phyloP scores from a whole-genome alignment of 2,888 invertebrate species.

The Oxytorus armatus region DNA sequence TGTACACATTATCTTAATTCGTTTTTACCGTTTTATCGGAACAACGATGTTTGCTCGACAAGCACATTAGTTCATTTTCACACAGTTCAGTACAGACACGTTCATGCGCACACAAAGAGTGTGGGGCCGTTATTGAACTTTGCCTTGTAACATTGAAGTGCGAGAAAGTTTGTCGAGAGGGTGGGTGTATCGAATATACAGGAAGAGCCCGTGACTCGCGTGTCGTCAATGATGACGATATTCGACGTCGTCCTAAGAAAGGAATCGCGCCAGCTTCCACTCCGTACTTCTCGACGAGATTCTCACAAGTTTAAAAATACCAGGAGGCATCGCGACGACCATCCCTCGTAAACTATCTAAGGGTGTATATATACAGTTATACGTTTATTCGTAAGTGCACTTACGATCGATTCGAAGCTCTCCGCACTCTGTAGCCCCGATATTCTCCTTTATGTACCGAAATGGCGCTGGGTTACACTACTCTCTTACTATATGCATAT shows the following conservation, averaged over 20 bases:
- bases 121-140: background rate
- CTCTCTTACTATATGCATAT: constrained; percentile 8
- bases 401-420: constrained; percentile 58
- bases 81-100: background rate
- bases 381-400: constrained; percentile 56
- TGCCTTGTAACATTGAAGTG: constrained; percentile 6
- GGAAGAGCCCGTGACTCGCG: constrained; percentile 12
- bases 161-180: constrained; percentile 3
- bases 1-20: background rate
- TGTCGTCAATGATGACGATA: constrained; percentile 16
- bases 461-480: background rate
- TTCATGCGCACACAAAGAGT: background rate
- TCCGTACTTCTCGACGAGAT: constrained; percentile 15
- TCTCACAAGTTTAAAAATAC: constrained; percentile 55
- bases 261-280: background rate
- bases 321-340: constrained; percentile 24
- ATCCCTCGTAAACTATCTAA: constrained; percentile 7
- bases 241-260: constrained; percentile 1
- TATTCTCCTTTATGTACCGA: constrained; percentile 42
- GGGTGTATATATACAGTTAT: constrained; percentile 26
- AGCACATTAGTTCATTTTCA: constrained; percentile 28
- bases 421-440: constrained; percentile 23
- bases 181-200: constrained; percentile 17
- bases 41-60: constrained; percentile 31
- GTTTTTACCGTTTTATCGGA: background rate